Evolutionary conservation across 2,888 invertebrate genomes (phyloP).

Genomic region (Venusia cambrica): DNA sequence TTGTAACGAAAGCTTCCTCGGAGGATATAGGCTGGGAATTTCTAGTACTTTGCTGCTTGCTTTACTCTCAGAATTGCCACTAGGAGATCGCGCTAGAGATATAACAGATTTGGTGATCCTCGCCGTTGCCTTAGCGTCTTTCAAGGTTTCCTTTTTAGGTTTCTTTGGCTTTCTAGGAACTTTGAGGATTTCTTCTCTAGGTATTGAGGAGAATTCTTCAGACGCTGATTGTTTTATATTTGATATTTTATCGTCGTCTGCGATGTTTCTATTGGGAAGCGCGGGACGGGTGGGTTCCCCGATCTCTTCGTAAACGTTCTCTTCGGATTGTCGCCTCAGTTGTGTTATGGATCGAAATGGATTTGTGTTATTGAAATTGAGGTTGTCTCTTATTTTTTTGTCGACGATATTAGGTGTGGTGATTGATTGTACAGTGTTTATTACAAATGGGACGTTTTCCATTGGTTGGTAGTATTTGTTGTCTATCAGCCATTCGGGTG

Average conservation of each 20-base stretch:
- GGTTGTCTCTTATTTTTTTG: constrained; percentile 29
- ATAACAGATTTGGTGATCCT: constrained; percentile 62
- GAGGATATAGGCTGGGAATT: constrained; percentile 36
- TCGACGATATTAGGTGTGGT: constrained; percentile 31
- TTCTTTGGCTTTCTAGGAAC: constrained; percentile 66
- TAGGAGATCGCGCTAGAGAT: constrained; percentile 61
- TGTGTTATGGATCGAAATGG: constrained; percentile 33
- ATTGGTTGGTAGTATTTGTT: constrained; percentile 70
- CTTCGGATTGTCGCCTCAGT: constrained; percentile 47
- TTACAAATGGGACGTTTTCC: constrained; percentile 60
- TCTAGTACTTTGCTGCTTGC: constrained; percentile 49
- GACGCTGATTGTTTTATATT: constrained; percentile 39
- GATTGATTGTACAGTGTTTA: constrained; percentile 49
- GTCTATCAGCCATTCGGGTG: constrained; percentile 60
- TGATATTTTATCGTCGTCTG: constrained; percentile 68
- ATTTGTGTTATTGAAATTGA: constrained; percentile 30
- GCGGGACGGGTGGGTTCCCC: constrained; percentile 36
- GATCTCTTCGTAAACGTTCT: constrained; percentile 73
- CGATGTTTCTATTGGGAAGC: constrained; percentile 52
- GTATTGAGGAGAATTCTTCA: constrained; percentile 51
- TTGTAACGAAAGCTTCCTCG: constrained; percentile 61
- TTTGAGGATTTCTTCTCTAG: constrained; percentile 63
- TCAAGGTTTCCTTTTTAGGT: constrained; percentile 47
- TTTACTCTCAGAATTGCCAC: constrained; percentile 55
- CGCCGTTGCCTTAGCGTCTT: constrained; percentile 46